Evolutionary conservation across 1,140 invertebrate genomes (phyloP).

Genomic region (Meloidogyne chitwoodi): DNA sequence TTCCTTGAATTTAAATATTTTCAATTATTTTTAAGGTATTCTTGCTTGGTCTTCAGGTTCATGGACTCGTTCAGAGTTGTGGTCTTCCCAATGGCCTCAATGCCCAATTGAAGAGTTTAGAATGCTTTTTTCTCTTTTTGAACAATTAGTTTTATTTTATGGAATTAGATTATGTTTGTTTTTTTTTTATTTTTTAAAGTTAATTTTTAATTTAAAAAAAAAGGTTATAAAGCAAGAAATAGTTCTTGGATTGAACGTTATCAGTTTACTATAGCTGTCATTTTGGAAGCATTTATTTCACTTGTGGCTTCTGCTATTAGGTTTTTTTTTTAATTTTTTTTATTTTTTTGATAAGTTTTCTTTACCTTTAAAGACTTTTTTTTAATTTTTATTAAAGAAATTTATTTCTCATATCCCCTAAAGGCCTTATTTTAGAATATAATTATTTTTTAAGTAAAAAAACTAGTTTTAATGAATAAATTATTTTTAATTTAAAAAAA

Average conservation of each 20-base stretch:
- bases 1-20: not conserved
- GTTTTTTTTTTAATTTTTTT: conserved; percentile 4
- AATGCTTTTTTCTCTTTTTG: conserved; percentile 31
- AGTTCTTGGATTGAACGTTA: conserved; percentile 74
- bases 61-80: conserved; percentile 40
- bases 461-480: too few relatives aligned
- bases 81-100: conserved; percentile 53
- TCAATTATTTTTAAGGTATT: conserved; percentile 38
- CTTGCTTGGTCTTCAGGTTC: conserved; percentile 56
- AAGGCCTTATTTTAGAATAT: too few relatives aligned
- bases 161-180: conserved; percentile 75
- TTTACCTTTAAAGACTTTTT: not conserved
- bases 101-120: conserved; percentile 44
- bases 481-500: too few relatives aligned
- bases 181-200: conserved; percentile 51
- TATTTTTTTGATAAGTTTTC: too few relatives aligned
- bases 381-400: not conserved
- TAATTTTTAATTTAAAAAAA: too few relatives aligned
- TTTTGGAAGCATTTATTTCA: conserved; percentile 72
- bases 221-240: conserved; percentile 70
- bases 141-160: conserved; percentile 73
- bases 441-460: too few relatives aligned
- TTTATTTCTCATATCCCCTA: too few relatives aligned
- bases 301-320: conserved; percentile 67
- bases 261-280: conserved; percentile 70